Percentiles rank a stretch among this genome's conserved stretches.
phyloP scores from a whole-genome alignment of 2,113 vertebrate species.

The Eulemur rufifrons region DNA sequence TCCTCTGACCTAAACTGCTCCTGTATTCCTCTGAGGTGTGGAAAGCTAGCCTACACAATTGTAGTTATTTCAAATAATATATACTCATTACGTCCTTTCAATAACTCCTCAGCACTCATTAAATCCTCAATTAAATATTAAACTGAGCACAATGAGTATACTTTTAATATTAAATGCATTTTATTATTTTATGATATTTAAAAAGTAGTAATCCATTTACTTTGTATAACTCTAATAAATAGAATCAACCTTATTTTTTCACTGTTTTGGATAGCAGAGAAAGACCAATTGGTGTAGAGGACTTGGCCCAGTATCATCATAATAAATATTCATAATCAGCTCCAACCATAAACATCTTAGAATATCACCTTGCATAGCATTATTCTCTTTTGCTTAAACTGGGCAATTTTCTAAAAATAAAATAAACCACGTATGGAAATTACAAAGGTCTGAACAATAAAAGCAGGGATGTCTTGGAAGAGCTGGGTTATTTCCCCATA shows the following conservation, averaged over 20 bases:
- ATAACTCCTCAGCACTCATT: background rate
- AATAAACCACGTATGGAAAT: background rate
- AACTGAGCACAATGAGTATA: background rate
- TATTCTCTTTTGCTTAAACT: background rate
- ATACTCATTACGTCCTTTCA: background rate
- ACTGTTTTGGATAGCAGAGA: background rate
- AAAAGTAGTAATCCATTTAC: background rate
- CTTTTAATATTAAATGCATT: background rate
- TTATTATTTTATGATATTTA: conserved; percentile 1
- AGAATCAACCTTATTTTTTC: background rate
- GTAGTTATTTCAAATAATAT: background rate
- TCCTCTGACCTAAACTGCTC: background rate
- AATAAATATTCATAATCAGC: background rate
- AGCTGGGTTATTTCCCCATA: background rate
- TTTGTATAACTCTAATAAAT: background rate
- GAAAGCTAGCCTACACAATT: background rate
- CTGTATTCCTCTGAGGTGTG: background rate
- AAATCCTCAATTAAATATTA: conserved; percentile 9
- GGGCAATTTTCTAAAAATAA: conserved; percentile 1
- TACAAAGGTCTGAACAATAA: background rate
- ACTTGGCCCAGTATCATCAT: background rate
- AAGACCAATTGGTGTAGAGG: background rate
- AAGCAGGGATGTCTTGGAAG: background rate
- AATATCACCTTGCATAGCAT: background rate
- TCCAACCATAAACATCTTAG: background rate